Base-by-base conservation (phyloP, 2,797 vertebrate species). In the Onychomys torridus region DNA sequence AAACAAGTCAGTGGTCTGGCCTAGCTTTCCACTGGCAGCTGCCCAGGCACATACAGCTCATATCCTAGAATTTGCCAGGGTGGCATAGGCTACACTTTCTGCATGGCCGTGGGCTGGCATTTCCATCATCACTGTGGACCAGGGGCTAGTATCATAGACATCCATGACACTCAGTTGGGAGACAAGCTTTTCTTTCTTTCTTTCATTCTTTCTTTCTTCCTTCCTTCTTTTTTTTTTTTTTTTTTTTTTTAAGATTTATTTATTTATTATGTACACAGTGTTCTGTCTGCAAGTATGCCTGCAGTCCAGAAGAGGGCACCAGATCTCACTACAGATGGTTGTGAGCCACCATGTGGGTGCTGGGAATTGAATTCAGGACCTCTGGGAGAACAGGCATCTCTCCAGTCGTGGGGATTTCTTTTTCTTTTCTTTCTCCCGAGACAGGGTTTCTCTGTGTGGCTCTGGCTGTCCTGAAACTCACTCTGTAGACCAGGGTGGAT, bases 91-190 rank as follows among this genome's bases (percentile, higher is more conserved):
- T 49, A 32, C 6, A 8, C 34, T 77, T 65, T 91, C 75, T 71
- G 40, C 69, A 27, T 14, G 52, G 8, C 49, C 19, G 32, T 57
- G 57, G 34, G 27, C 67, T 10, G 9, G 63, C 3, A 29, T 25
- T 19, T 59, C n/a, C 55, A 73, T 46, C 25, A 34, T 37, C 46
- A 55, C 57, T 46, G 16, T n/a, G 55, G 55, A 85, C 23, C 23
- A 12, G 2, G 21, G 75, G 2, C 49, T 11, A 3, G 23, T 9
- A 9, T 34, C 0, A 0, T 17, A 61, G 12, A 43, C 71, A 34
- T 8, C 46, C 43, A 7, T 86, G 55, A 55, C 19, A 37, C 34
- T 10, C 43, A 59, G 23, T 29, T 19, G 12, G 59, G 25, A 85
- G 12, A 77, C 32, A 52, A 78, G 52, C n/a, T 19, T 21, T 10